Evolutionary conservation across 1,140 invertebrate species (phyloP), one percentile per base, ranked within the genome.

Genomic region (Eciton burchellii): DNA sequence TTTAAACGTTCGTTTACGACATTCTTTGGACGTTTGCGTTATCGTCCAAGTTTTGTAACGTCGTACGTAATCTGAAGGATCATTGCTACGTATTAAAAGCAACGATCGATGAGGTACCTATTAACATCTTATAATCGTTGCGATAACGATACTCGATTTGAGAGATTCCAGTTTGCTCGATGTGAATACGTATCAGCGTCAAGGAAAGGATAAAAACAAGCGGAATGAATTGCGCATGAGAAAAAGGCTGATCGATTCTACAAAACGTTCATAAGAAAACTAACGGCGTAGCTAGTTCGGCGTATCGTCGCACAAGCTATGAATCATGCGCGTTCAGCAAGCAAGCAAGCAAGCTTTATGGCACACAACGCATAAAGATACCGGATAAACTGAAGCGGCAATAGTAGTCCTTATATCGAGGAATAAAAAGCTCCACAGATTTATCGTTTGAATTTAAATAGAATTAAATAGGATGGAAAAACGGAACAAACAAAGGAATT

Each of bases 321-420:
- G 63, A 79, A 68, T 79, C 63, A 79, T 79, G 62, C 63, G 68
- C 24, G 12, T 68, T 79, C 49, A 68, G 43, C 59, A 54, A 16
- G 16, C 47, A 16, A 16, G 47, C 52, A 56, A 16, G 49, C 74
- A 45, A 49, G 26, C 57, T 56, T 79, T 79, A 79, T 79, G 74
- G 74, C 74, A 79, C 74, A 68, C 24, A 57, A 79, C 35, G 47
- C n/a, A 70, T 56, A 79, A 79, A 79, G 54, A 70, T 56, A 79
- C 24, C 14, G 63, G 63, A 79, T 70, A 35, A 35, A 79, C 56
- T 19, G 49, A 52, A 68, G 41, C 29, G 16, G 49, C 45, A 43
- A 21, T 21, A 21, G 21, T 35, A 35, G 21, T n/a, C 24, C 49
- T 52, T n/a, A 35, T 43, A 35, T n/a, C 29, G 45, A 35, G 41